Base-by-base conservation (phyloP, 2,888 invertebrate genomes). In the Mythimna vitellina region DNA sequence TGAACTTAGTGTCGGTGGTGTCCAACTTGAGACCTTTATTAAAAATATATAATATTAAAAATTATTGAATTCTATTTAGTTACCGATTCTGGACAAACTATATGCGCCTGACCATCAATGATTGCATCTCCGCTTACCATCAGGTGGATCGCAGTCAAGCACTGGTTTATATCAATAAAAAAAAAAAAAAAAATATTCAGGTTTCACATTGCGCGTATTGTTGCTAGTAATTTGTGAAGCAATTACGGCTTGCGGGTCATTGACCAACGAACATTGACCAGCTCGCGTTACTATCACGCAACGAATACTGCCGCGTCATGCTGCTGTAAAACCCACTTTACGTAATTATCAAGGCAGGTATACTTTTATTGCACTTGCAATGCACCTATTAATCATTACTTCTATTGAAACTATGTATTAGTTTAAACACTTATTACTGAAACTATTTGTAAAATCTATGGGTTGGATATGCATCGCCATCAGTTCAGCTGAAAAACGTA, bases 261-360 rank as follows among this genome's bases (percentile, higher is more conserved):
- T 73, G 57, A 51, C 51, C 58, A 57, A 64, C 57, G 25, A 73
- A 57, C 38, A 9, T 22, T 17, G 8, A 49, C 14, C 35, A 35
- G 71, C 17, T 46, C 32, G n/a, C 38, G 29, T 20, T 20, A 25
- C 17, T 12, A 49, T 10, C 73, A 49, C 62, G 73, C 62, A 14
- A 56, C 54, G 3, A 14, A 12, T 35, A 14, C 22, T 38, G 73
- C 56, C 3, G 1, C 17, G 56, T 73, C 63, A 73, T 46, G 63
- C 49, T 22, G 49, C 72, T 17, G 56, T 32, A 29, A 73, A 73
- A 57, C 56, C 49, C 63, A 56, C 10, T 10, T 54, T 56, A 20
- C 46, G n/a, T 25, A 61, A 72, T 61, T 17, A 46, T 17, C n/a
- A 53, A 25, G 20, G 17, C 17, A 25, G 5, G 14, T n/a, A 17